Percentiles rank a stretch among this genome's conserved stretches.
Conservation (phyloP, 2,797 vertebrate genomes). For the Acanthurus leucopareius region DNA sequence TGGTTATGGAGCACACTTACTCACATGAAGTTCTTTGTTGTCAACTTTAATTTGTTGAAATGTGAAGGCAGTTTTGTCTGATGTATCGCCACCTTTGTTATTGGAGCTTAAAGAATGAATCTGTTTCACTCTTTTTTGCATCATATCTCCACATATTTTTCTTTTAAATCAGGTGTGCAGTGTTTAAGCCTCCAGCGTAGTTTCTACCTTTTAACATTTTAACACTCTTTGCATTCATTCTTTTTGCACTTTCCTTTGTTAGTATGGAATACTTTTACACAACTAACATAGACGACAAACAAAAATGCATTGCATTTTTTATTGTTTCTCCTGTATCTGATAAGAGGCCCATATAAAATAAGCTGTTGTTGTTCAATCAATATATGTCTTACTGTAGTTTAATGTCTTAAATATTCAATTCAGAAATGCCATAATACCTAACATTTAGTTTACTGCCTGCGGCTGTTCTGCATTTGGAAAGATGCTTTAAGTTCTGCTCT, state of each 20-base stretch:
- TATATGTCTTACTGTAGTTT: neutral
- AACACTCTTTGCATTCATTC: neutral
- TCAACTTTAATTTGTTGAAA: neutral
- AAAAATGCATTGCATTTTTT: neutral
- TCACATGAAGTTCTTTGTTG: neutral
- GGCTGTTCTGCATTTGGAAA: constrained; percentile 31
- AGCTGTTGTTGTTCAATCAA: neutral
- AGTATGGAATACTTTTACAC: neutral
- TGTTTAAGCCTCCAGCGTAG: no score
- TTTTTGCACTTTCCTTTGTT: neutral
- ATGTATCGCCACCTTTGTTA: neutral
- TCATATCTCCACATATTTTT: no score
- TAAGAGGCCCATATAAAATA: neutral
- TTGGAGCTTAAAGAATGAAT: neutral
- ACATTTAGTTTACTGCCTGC: constrained; percentile 36
- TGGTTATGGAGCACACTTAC: neutral
- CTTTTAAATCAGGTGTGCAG: neutral
- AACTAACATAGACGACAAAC: neutral
- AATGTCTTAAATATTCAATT: neutral
- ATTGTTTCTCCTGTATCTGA: neutral
- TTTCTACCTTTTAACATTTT: neutral
- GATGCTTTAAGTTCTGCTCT: constrained; percentile 31
- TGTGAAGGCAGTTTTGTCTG: neutral
- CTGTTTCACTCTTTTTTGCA: neutral
- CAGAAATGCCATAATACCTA: constrained; percentile 18